Base-by-base conservation (phyloP, 2,113 vertebrate species). In the Grammatotria lemairii region DNA sequence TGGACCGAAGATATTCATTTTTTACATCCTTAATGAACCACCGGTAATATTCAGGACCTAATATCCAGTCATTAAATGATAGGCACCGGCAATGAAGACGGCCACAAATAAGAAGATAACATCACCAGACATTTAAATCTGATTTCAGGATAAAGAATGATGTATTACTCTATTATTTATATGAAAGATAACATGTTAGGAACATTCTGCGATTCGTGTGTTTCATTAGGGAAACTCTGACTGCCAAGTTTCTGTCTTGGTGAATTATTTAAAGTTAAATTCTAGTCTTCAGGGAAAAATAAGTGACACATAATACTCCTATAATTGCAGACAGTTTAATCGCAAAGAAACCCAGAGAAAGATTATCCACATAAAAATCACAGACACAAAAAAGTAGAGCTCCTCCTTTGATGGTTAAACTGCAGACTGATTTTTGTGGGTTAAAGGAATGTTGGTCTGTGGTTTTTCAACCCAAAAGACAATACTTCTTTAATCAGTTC, bases 11-110 rank as follows among this genome's bases (percentile, higher is more conserved):
- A 78, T 88, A 81, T 88, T 42, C 31, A 85, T 94, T 88, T 91
- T 87, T 86, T 80, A 87, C 78, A 11, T 79, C 84, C 58, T 82
- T 92, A 95, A 95, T 94, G 93, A 88, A 85, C 83, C 91, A 82
- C 83, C 88, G 90, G 92, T 94, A 94, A 95, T 95, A 92, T 90
- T 83, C 78, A 78, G 38, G 80, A 42, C 80, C 86, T 92, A 91
- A 91, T 92, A 94, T 83, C 84, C 81, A 91, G 85, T 87, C 90
- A 81, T 92, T 93, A 93, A 87, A 86, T 26, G 85, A 85, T 26
- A 33, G 85, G 89, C 84, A 81, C 84, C 9, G 55, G 86, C 85
- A 92, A 79, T 4, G 88, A 87, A 91, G 89, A 93, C 55, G 12
- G 86, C 80, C 85, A 91, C 87, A 17, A 84, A 94, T 94, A 78